Conservation (phyloP, 2,113 vertebrate genomes). For the Dipodomys merriami region DNA sequence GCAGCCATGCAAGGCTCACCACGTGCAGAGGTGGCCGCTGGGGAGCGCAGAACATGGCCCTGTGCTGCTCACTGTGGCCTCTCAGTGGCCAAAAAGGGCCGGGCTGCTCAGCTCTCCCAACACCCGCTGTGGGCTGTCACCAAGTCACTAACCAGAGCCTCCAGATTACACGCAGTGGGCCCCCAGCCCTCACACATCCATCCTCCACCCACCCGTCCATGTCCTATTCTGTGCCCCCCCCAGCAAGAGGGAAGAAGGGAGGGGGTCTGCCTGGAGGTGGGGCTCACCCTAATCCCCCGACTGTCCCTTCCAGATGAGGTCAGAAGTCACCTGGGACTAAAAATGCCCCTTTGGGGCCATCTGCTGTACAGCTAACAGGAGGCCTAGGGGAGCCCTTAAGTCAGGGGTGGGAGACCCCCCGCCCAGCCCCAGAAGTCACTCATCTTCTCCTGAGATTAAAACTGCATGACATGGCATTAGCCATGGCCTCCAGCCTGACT, state of each 20-base stretch:
- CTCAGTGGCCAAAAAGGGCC: no score
- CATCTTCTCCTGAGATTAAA: neutral
- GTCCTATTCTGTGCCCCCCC: neutral
- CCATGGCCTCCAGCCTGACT: neutral
- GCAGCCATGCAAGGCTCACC: neutral
- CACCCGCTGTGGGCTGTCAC: neutral
- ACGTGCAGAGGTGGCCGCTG: fast-evolving
- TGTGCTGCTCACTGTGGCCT: neutral
- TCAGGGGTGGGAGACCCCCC: neutral
- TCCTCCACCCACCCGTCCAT: neutral
- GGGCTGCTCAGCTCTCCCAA: neutral
- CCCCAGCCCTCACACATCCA: no score
- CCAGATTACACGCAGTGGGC: neutral
- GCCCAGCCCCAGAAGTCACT: neutral
- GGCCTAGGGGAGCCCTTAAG: fast-evolving
- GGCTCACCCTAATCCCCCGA: neutral
- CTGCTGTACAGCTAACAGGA: neutral
- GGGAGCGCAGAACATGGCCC: neutral
- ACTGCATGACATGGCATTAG: neutral
- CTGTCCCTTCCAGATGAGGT: neutral
- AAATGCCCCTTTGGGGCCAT: neutral
- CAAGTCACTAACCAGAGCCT: neutral
- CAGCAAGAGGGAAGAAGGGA: no score
- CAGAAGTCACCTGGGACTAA: neutral
- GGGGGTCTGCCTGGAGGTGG: neutral